phyloP scores from a whole-genome alignment of 2,797 vertebrate species.

The Falco novaeseelandiae region DNA sequence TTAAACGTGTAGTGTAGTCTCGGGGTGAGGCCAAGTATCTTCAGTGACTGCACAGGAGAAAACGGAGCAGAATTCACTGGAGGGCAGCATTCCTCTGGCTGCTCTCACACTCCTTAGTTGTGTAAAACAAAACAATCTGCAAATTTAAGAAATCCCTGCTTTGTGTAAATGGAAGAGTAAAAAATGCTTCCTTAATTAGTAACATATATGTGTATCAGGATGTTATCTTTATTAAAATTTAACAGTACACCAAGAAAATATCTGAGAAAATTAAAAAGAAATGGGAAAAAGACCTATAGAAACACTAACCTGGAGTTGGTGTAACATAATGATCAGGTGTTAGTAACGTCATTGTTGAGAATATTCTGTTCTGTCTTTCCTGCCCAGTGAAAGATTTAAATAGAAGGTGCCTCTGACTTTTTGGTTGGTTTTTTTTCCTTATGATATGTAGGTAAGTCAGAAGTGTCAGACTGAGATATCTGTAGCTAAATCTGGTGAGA shows the following conservation, averaged over 20 bases:
- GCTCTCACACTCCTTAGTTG: neutral
- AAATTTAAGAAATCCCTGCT: neutral
- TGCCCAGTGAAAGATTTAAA: neutral
- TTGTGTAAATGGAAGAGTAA: neutral
- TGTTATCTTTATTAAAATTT: neutral
- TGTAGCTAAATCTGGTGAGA: neutral
- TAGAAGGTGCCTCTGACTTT: neutral
- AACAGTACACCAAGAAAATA: neutral
- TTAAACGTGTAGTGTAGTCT: neutral
- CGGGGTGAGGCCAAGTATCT: neutral
- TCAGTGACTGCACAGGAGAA: neutral
- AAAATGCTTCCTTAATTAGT: neutral
- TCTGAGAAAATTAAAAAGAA: neutral
- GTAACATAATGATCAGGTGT: neutral
- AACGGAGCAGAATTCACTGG: neutral
- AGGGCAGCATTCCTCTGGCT: neutral
- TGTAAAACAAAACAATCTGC: neutral
- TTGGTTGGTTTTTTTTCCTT: neutral
- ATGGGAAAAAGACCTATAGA: fast-evolving
- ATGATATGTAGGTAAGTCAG: neutral
- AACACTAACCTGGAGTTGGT: neutral
- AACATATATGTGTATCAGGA: neutral
- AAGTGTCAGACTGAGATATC: neutral
- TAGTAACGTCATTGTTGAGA: neutral
- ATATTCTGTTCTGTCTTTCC: neutral